Percentiles rank a stretch among this genome's conserved stretches.
Evolutionary conservation across 64 coral and sea anemone genomes (phyloP).

Genomic region (Actinia equina): DNA sequence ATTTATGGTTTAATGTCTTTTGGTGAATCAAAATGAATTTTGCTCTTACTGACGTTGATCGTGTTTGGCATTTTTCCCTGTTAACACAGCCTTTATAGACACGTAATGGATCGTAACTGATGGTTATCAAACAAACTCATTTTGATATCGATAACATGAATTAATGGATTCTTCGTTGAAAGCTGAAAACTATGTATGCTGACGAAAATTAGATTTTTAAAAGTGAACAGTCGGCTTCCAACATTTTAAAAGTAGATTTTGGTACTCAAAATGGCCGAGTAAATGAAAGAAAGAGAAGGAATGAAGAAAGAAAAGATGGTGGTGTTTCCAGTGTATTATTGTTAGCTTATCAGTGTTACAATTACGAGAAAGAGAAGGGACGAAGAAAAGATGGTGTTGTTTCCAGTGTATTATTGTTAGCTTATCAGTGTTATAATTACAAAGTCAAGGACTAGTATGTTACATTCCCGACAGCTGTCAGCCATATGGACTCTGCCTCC

Average conservation of each 20-base stretch:
- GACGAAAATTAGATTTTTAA: background rate
- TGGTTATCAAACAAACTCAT: background rate
- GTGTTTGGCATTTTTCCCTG: background rate
- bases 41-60: background rate
- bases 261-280: background rate
- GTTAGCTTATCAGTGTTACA: too few species aligned
- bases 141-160: background rate
- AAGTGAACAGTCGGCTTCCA: background rate
- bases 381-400: background rate
- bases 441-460: background rate
- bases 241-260: too few species aligned
- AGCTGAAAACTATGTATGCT: background rate
- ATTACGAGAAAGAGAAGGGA: background rate
- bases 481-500: background rate
- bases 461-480: background rate
- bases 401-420: background rate
- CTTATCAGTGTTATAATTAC: constrained; percentile 3
- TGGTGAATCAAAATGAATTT: too few species aligned
- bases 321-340: background rate
- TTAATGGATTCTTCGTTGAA: background rate
- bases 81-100: background rate
- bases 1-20: too few species aligned
- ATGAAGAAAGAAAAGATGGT: background rate
- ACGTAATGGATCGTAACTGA: background rate
- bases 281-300: background rate